Base-by-base conservation (phyloP, 1,140 invertebrate genomes). In the Drosophila setifemur region DNA sequence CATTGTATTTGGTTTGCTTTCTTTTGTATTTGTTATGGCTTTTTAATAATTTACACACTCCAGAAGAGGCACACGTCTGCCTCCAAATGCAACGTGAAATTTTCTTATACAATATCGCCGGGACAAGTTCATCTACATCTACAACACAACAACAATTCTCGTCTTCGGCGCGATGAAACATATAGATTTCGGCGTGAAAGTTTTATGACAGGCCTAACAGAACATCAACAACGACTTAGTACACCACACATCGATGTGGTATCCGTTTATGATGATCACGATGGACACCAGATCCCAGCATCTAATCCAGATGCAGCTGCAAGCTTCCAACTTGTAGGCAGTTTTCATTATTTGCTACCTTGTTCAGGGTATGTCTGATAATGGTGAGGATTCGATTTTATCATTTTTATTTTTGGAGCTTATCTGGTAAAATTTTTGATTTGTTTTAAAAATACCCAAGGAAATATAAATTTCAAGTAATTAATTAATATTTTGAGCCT, bases 141-240 rank as follows among this genome's bases (percentile, higher is more conserved):
- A 9, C 11, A 49, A 58, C 52, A 58, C 60, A 66, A 73, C 63
- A 73, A 63, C 45, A 28, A 63, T 58, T 61, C 55, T 26, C 55
- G 53, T 37, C 37, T 52, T 66, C 50, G 31, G 55, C 40, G 28
- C 45, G 79, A 85, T 83, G 79, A 85, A 85, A 83, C 48, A 83
- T 78, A 78, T 83, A 83, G 79, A 83, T 85, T 85, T 74, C 79
- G 50, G 68, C 57, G 79, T 73, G 79, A 83, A 83, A 83, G 79
- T 83, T 85, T 85, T 70, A 55, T 47, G 58, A 55, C 74, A 77
- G 58, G 79, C 74, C 79, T 85, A 83, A 48, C 35, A 68, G 73
- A 81, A 68, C 58, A 31, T 25, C 16, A 14, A 8, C 52, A 44
- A 31, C 21, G 39, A 18, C 16, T 26, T n/a, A 23, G 18, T 18